Conservation (phyloP, 2,888 invertebrate genomes). For the Orchestes rusci region DNA sequence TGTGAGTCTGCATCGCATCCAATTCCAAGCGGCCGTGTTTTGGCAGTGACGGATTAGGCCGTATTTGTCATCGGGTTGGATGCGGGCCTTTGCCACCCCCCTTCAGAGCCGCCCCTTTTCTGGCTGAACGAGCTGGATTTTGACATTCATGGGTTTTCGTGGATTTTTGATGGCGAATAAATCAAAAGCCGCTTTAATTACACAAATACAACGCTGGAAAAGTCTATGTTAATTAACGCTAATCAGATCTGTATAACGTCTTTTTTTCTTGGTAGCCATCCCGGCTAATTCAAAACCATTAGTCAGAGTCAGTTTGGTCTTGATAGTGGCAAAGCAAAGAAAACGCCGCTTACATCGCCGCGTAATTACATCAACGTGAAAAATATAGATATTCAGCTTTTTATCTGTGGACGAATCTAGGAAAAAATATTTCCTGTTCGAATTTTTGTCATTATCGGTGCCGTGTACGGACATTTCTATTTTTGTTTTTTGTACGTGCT, state of each 20-base stretch:
- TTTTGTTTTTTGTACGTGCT: no score
- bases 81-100: constrained; percentile 43
- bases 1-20: constrained; percentile 47
- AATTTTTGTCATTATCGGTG: no score
- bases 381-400: constrained; percentile 23
- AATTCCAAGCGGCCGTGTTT: constrained; percentile 46
- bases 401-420: constrained; percentile 13
- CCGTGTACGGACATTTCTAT: no score
- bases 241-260: constrained; percentile 34
- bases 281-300: constrained; percentile 33
- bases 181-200: constrained; percentile 22
- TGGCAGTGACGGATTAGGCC: constrained; percentile 63
- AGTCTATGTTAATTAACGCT: constrained; percentile 35
- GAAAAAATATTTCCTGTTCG: constrained; percentile 16
- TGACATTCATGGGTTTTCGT: no score
- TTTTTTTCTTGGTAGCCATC: constrained; percentile 32
- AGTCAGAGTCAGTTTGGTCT: constrained; percentile 30
- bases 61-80: constrained; percentile 62
- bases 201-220: constrained; percentile 20
- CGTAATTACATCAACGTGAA: constrained; percentile 21
- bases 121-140: no score
- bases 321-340: constrained; percentile 24
- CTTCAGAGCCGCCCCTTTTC: constrained; percentile 28
- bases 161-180: no score
- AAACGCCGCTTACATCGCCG: constrained; percentile 22